phyloP scores from a whole-genome alignment of 2,797 vertebrate species.

The Sternotherus odoratus region DNA sequence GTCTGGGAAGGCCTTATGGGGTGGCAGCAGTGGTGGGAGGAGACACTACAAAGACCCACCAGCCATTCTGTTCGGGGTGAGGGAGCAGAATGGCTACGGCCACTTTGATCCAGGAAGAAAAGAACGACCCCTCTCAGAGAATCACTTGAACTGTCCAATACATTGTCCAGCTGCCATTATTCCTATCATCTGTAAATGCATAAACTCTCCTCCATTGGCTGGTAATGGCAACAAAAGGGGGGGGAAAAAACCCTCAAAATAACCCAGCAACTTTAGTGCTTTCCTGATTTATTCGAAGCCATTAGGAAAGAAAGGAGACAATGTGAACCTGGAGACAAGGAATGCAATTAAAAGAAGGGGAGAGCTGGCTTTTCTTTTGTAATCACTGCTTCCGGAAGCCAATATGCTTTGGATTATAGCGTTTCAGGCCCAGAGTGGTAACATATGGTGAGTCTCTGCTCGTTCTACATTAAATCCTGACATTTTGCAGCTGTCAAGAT shows the following conservation, averaged over 20 bases:
- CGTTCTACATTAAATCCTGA: slow-evolving; percentile 82
- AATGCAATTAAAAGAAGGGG: slow-evolving; percentile 43
- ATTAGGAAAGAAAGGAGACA: slow-evolving; percentile 26
- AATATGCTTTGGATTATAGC: slow-evolving; percentile 75
- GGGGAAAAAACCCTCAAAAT: not conserved
- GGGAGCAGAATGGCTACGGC: not conserved
- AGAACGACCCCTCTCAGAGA: not conserved
- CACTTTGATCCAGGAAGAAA: not conserved
- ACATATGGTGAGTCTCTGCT: slow-evolving; percentile 81
- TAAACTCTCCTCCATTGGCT: not conserved
- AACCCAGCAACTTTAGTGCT: not conserved
- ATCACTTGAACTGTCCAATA: not conserved
- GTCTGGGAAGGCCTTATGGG: not conserved
- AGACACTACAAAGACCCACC: not conserved
- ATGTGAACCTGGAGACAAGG: slow-evolving; percentile 24
- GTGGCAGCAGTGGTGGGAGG: not conserved
- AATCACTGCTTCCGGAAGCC: slow-evolving; percentile 73
- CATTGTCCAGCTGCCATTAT: not conserved
- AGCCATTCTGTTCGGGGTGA: not conserved
- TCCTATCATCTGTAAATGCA: not conserved
- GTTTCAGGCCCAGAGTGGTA: slow-evolving; percentile 77
- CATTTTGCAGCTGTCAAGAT: slow-evolving; percentile 86
- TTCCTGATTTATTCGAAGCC: slow-evolving; percentile 24
- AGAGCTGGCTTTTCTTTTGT: slow-evolving; percentile 54
- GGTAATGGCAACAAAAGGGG: fast-evolving